These are phyloP conservation scores for Drosophila borborema DNA, from an alignment of 2,888 invertebrate species.

Conservation along the genomic window DNA sequence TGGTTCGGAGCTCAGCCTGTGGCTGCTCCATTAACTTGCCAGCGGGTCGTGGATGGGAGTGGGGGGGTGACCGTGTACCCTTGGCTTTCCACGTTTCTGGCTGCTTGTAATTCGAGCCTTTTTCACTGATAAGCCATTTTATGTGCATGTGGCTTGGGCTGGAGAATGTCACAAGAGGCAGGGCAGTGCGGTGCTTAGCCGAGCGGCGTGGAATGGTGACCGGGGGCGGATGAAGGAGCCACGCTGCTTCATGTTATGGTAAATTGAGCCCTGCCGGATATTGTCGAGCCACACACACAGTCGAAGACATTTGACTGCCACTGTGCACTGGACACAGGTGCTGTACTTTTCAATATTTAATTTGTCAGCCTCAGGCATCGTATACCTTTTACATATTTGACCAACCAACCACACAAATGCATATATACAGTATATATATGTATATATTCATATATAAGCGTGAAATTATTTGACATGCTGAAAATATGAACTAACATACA, in stretches of 20 bases:
- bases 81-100: constrained; percentile 45
- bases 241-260: constrained; percentile 41
- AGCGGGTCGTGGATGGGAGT: background rate
- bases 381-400: constrained; percentile 1
- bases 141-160: constrained; percentile 44
- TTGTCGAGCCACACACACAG: constrained; percentile 47
- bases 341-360: constrained; percentile 52
- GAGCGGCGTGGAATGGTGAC: background rate
- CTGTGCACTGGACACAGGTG: constrained; percentile 27
- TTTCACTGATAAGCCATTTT: constrained; percentile 74
- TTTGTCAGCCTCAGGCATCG: constrained; percentile 21
- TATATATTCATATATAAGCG: background rate
- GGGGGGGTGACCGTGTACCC: background rate
- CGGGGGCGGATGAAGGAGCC: too few relatives aligned
- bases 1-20: constrained; percentile 5
- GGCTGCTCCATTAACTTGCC: constrained; percentile 29
- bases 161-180: background rate
- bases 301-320: constrained; percentile 19
- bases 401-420: background rate
- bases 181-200: background rate
- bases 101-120: constrained; percentile 67
- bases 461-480: too few relatives aligned
- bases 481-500: background rate
- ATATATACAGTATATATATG: background rate
- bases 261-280: constrained; percentile 71